Conservation (phyloP, 1,140 invertebrate species). For the Hylaeus volcanicus region DNA sequence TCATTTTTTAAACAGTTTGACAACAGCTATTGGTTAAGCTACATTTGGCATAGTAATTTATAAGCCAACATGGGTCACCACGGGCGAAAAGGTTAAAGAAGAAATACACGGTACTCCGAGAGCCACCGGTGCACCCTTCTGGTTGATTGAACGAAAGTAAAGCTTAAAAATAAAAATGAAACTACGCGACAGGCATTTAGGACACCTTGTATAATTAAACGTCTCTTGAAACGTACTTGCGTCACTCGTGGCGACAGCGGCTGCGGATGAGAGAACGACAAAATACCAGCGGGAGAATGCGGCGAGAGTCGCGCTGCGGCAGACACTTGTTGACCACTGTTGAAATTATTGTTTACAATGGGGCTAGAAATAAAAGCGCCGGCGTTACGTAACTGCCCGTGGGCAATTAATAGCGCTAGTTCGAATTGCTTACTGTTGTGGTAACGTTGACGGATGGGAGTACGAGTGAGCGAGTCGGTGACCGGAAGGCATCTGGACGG, state of each 20-base stretch:
- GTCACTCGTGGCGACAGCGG: constrained; percentile 77
- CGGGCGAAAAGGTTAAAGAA: too few species aligned
- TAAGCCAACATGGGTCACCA: too few species aligned
- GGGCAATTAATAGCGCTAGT: not conserved
- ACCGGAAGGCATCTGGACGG: constrained; percentile 80
- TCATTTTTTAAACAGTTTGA: not conserved
- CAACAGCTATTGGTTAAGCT: too few species aligned
- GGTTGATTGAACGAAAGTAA: constrained; percentile 17
- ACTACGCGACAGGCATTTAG: constrained; percentile 40
- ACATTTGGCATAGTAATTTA: too few species aligned
- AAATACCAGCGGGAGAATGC: constrained; percentile 75
- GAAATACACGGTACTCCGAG: not conserved
- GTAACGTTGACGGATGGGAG: constrained; percentile 77
- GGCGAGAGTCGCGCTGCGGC: constrained; percentile 77
- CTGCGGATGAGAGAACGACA: constrained; percentile 78
- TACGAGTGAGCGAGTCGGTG: constrained; percentile 79
- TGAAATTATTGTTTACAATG: constrained; percentile 78
- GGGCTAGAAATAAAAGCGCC: constrained; percentile 62
- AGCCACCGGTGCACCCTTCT: not conserved
- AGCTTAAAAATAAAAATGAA: constrained; percentile 42
- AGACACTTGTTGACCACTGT: constrained; percentile 77
- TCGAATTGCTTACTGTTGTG: constrained; percentile 75
- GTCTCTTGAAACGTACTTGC: constrained; percentile 69
- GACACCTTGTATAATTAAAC: constrained; percentile 40
- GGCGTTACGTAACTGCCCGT: not conserved